A percentile compares a stretch with the other conserved stretches of the same genome.
phyloP scores from a whole-genome alignment of 2,797 vertebrate species.

The Podarcis lilfordi region DNA sequence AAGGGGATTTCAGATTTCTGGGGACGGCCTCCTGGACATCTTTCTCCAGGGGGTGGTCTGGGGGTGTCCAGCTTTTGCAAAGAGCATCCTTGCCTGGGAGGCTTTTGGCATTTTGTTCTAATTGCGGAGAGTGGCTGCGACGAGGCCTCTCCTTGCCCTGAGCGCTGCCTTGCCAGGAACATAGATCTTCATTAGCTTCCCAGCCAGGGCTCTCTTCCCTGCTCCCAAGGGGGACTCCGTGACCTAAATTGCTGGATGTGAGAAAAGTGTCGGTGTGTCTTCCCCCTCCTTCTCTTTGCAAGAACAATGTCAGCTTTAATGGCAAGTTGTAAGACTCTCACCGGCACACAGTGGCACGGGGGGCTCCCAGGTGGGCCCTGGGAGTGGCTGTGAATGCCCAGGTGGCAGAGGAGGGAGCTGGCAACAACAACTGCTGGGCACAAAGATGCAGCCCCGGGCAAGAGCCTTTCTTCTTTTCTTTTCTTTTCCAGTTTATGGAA shows the following conservation, averaged over 20 bases:
- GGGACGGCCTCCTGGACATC: too few relatives aligned
- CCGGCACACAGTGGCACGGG: neutral
- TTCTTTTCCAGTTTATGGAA: too few relatives aligned
- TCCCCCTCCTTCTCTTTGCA: neutral
- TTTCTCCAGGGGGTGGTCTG: neutral
- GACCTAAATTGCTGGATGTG: conserved; percentile 67
- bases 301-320: neutral
- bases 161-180: conserved; percentile 65
- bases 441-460: neutral
- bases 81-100: neutral
- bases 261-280: neutral
- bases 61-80: neutral
- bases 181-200: conserved; percentile 74
- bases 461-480: neutral
- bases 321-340: neutral
- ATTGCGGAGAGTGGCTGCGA: neutral
- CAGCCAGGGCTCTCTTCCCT: conserved; percentile 45
- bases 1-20: too few relatives aligned
- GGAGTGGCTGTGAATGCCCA: neutral
- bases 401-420: neutral
- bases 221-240: conserved; percentile 52
- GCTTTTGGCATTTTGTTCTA: neutral
- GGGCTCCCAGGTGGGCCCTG: neutral
- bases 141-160: conserved; percentile 60
- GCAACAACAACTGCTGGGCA: neutral